Evolutionary conservation across 2,797 vertebrate species (phyloP).

Genomic region (Lacerta bilineata): DNA sequence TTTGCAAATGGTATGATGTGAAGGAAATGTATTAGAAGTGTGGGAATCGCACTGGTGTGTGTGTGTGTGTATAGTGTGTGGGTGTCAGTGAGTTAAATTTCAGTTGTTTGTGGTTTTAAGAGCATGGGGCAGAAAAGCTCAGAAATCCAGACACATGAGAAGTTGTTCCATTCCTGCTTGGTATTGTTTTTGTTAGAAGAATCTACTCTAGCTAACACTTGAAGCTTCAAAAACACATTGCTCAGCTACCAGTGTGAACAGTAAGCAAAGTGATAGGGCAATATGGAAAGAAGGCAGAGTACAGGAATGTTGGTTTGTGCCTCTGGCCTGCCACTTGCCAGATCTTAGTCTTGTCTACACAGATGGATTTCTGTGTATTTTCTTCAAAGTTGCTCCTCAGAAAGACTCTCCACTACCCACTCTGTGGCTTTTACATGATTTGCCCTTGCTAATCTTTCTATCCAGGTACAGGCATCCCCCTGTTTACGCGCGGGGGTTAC

Average conservation of each 20-base stretch:
- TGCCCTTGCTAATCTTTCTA: background rate
- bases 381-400: background rate
- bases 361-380: background rate
- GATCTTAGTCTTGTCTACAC: background rate
- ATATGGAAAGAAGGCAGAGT: background rate
- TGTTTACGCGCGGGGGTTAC: no score
- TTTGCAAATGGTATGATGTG: background rate
- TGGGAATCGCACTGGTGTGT: background rate
- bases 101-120: background rate
- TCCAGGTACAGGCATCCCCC: no score
- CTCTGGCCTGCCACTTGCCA: background rate
- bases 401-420: background rate
- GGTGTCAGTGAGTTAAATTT: background rate
- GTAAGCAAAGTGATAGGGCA: background rate
- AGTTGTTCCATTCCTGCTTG: background rate
- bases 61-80: no score
- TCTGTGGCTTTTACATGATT: background rate
- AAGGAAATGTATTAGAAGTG: background rate
- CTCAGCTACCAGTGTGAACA: background rate
- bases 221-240: slow-evolving; percentile 10
- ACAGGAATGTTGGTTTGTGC: background rate
- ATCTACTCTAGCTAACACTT: slow-evolving; percentile 5
- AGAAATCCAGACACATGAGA: background rate
- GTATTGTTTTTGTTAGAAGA: background rate
- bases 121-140: background rate